Evolutionary conservation across 2,888 invertebrate genomes (phyloP).

Genomic region (Troilus luridus): DNA sequence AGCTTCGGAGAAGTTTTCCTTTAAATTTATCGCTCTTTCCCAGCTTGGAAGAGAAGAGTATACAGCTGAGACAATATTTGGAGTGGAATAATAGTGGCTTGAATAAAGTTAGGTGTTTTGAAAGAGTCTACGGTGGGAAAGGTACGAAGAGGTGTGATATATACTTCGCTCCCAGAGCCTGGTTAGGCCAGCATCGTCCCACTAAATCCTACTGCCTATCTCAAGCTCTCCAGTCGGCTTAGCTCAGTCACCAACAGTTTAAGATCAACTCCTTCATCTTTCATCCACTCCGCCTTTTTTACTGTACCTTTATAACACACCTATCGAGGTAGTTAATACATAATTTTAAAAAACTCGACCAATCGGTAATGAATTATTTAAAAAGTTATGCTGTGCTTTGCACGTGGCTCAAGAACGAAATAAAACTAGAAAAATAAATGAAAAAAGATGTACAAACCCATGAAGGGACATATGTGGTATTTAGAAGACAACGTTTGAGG

Average conservation of each 20-base stretch:
- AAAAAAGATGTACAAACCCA: no score
- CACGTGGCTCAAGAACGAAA: no score
- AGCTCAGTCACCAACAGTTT: not conserved
- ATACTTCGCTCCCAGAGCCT: not conserved
- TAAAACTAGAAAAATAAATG: no score
- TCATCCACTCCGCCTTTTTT: not conserved
- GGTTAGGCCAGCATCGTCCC: no score
- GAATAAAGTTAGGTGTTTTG: constrained; percentile 46
- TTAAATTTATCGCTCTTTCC: not conserved
- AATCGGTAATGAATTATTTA: no score
- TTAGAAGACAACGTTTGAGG: no score
- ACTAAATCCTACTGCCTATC: constrained; percentile 45
- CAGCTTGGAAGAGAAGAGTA: not conserved
- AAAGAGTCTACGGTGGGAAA: not conserved
- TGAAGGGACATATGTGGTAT: no score
- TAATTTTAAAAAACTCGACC: no score
- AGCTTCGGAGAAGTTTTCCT: not conserved
- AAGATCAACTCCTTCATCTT: constrained; percentile 15
- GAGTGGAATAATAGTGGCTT: constrained; percentile 20
- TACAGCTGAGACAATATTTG: constrained; percentile 11
- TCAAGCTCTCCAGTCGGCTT: constrained; percentile 18
- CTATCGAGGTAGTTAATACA: no score
- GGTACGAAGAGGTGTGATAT: constrained; percentile 15
- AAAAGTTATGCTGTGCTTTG: no score
- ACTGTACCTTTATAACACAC: not conserved